Conservation (phyloP, 2,888 invertebrate genomes). For the Blastobasis lacticolella region DNA sequence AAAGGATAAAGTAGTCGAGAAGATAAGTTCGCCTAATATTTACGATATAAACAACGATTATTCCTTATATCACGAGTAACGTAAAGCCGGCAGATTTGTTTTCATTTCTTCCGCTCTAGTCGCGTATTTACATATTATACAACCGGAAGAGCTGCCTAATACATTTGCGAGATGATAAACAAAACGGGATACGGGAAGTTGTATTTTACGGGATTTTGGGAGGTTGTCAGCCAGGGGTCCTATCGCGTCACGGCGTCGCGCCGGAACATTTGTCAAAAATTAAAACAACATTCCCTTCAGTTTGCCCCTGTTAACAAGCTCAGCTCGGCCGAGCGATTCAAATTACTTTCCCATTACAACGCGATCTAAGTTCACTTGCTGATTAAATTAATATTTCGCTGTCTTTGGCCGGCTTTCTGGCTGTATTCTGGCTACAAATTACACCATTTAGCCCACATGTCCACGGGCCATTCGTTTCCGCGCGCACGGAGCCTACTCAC, state of each 20-base stretch:
- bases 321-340: too few species aligned
- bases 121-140: constrained; percentile 52
- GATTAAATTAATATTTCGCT: too few species aligned
- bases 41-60: constrained; percentile 6
- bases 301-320: too few species aligned
- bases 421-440: neutral
- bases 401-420: too few species aligned
- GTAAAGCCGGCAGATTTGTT: constrained; percentile 33
- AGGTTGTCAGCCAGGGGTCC: constrained; percentile 27
- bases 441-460: neutral
- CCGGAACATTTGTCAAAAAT: constrained; percentile 41
- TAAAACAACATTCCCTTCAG: constrained; percentile 14
- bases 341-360: too few species aligned
- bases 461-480: neutral
- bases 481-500: constrained; percentile 22
- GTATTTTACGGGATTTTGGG: constrained; percentile 42
- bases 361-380: too few species aligned
- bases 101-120: constrained; percentile 48
- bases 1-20: too few species aligned
- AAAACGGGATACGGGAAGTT: constrained; percentile 47
- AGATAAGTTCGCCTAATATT: neutral
- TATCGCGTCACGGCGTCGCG: constrained; percentile 27
- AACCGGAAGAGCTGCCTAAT: constrained; percentile 46
- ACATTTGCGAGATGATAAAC: constrained; percentile 59
- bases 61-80: constrained; percentile 22